Percentiles rank a stretch among this genome's conserved stretches.
Evolutionary conservation across 2,888 invertebrate species (phyloP).

Genomic region (Allygus modestus): DNA sequence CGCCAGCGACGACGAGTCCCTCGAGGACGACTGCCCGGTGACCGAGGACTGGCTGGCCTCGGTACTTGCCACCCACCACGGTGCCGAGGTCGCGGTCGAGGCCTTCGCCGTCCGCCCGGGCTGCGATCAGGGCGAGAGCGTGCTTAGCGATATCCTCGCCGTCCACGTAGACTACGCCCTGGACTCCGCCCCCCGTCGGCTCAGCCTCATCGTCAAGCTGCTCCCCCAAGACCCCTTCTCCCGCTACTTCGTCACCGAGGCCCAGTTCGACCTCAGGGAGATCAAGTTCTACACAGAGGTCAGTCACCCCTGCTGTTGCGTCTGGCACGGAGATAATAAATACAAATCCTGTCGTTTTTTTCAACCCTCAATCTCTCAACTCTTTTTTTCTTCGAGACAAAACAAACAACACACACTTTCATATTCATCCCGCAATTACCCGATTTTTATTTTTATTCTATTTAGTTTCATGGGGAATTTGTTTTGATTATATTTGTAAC

Average conservation of each 20-base stretch:
- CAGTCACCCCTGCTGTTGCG: slow-evolving; percentile 70
- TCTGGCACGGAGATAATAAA: neutral
- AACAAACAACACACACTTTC: too few species aligned
- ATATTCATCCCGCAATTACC: too few species aligned
- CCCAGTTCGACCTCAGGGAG: slow-evolving; percentile 89
- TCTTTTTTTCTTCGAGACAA: neutral
- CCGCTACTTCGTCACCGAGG: slow-evolving; percentile 88
- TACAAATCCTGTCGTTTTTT: neutral
- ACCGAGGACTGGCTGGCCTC: slow-evolving; percentile 79
- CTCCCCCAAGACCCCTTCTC: slow-evolving; percentile 89
- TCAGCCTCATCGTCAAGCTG: slow-evolving; percentile 84
- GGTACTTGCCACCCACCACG: slow-evolving; percentile 76
- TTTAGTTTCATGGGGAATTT: too few species aligned
- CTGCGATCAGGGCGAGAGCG: slow-evolving; percentile 80
- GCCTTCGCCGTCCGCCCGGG: slow-evolving; percentile 79
- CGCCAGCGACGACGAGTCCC: slow-evolving; percentile 58
- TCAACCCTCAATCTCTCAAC: neutral
- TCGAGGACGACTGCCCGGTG: slow-evolving; percentile 76
- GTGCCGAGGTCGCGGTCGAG: slow-evolving; percentile 72
- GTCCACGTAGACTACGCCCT: slow-evolving; percentile 83
- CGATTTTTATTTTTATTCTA: too few species aligned
- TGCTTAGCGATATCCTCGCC: slow-evolving; percentile 87
- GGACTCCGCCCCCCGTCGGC: slow-evolving; percentile 72
- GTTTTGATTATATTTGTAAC: too few species aligned
- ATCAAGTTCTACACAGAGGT: slow-evolving; percentile 90